These are phyloP conservation scores for Agrotis exclamationis DNA, from an alignment of 2,888 invertebrate species.

Conservation along the genomic window DNA sequence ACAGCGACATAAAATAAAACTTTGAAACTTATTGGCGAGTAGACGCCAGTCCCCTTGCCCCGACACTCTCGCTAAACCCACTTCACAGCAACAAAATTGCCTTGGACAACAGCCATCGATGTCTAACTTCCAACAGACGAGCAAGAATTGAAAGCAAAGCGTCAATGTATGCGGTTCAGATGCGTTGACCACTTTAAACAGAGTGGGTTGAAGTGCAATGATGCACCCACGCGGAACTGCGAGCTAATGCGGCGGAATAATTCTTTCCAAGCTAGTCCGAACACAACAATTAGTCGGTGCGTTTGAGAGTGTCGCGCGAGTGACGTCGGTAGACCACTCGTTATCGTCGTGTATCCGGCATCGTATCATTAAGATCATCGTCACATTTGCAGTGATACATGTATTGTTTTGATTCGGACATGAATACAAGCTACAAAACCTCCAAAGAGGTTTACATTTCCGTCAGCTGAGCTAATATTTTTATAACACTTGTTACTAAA, in stretches of 20 bases:
- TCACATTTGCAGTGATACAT: slow-evolving; percentile 40
- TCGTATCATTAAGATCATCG: slow-evolving; percentile 40
- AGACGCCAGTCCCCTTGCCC: slow-evolving; percentile 66
- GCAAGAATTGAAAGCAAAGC: slow-evolving; percentile 20
- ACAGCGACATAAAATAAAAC: slow-evolving; percentile 75
- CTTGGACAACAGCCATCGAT: slow-evolving; percentile 35
- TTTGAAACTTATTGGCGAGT: slow-evolving; percentile 75
- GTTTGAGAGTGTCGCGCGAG: slow-evolving; percentile 16
- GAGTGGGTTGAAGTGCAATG: slow-evolving; percentile 68
- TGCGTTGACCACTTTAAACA: slow-evolving; percentile 32
- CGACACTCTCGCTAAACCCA: slow-evolving; percentile 58
- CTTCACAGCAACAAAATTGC: slow-evolving; percentile 27
- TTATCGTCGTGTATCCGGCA: slow-evolving; percentile 49
- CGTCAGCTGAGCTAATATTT: background rate
- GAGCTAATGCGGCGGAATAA: slow-evolving; percentile 71
- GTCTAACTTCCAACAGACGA: slow-evolving; percentile 6
- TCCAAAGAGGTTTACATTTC: background rate
- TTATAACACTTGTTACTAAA: background rate
- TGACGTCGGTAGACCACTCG: slow-evolving; percentile 17
- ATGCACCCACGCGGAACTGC: slow-evolving; percentile 77
- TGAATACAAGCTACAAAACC: slow-evolving; percentile 9
- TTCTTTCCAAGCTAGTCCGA: slow-evolving; percentile 65
- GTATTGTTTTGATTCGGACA: slow-evolving; percentile 35
- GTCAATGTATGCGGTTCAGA: slow-evolving; percentile 43
- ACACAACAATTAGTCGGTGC: slow-evolving; percentile 64